Base-by-base conservation (phyloP, 2,888 invertebrate genomes). In the Rhodophaea formosa region DNA sequence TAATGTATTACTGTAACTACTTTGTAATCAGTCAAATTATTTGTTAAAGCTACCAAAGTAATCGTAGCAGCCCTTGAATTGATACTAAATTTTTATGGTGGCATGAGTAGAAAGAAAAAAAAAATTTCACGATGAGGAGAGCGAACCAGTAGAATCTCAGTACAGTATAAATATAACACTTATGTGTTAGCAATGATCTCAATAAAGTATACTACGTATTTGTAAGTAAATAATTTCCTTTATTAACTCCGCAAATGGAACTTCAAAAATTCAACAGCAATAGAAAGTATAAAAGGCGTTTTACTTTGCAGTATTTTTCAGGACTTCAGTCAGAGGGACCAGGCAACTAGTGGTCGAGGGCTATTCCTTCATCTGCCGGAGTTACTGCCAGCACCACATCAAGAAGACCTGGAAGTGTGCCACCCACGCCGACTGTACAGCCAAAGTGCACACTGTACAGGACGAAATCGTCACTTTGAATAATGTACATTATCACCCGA, bases 351-450 rank as follows among this genome's bases (percentile, higher is more conserved):
- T 86, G 3, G 65, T 86, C 1, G 70, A 78, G 43, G 86, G 86
- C 0, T 85, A 78, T 57, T 60, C 81, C 3, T 86, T 86, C 65
- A 80, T 84, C 61, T 86, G 86, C 61, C 73, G 86, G 12, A 79
- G 75, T 7, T 86, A 86, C 62, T 86, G 83, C 58, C 60, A 71
- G 3, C 64, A 82, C 57, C 75, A 80, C 56, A 65, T 82, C 39
- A 86, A 85, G 68, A 86, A 86, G 62, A 85, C 72, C 2, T 81
- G 81, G 81, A 86, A 86, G 59, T 86, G 85, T 49, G 82, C 85
- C 0, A 77, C 82, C 0, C 77, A 79, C 30, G 70, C 80, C 2
- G 82, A 75, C 58, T 86, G 86, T 59, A 81, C 80, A 0, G 86
- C 86, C 17, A 84, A 85, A 62, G 80, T 83, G 0, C 84, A 84